A percentile compares a stretch with the other conserved stretches of the same genome.
Evolutionary conservation across 2,888 invertebrate genomes (phyloP).

Genomic region (Euspilapteryx auroguttella): DNA sequence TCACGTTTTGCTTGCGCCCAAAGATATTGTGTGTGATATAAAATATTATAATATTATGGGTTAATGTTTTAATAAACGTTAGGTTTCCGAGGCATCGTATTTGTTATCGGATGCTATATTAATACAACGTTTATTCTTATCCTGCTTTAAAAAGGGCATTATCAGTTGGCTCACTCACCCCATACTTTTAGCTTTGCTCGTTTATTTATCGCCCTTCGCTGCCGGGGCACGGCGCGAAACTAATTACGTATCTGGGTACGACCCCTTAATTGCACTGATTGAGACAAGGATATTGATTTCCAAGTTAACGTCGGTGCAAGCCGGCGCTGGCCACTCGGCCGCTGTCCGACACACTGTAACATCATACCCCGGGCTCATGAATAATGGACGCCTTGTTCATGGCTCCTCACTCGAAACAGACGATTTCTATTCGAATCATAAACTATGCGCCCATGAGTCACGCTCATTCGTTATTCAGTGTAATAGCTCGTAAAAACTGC

Average conservation of each 20-base stretch:
- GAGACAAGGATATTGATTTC: constrained; percentile 57
- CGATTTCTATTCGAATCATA: constrained; percentile 55
- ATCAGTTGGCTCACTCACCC: too few relatives aligned
- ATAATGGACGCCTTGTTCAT: constrained; percentile 49
- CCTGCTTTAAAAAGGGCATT: too few relatives aligned
- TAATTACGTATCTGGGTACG: constrained; percentile 45
- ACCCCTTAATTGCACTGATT: constrained; percentile 54
- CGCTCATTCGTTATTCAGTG: constrained; percentile 48
- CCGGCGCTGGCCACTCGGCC: constrained; percentile 12
- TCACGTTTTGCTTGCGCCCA: constrained; percentile 8
- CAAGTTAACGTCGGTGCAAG: constrained; percentile 36
- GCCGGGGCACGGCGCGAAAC: constrained; percentile 33
- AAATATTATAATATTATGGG: too few relatives aligned
- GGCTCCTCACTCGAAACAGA: constrained; percentile 54
- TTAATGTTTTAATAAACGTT: too few relatives aligned
- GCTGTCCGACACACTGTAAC: constrained; percentile 29
- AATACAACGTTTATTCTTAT: too few relatives aligned
- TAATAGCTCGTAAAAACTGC: constrained; percentile 53
- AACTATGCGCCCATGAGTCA: constrained; percentile 53
- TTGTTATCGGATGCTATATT: too few relatives aligned
- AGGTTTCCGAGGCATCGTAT: too few relatives aligned
- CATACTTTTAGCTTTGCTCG: too few relatives aligned
- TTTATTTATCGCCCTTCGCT: constrained; percentile 31
- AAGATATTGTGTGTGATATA: too few relatives aligned
- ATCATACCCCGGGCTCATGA: too few relatives aligned